phyloP scores from a whole-genome alignment of 2,113 vertebrate genomes.

The Tachysurus fulvidraco region DNA sequence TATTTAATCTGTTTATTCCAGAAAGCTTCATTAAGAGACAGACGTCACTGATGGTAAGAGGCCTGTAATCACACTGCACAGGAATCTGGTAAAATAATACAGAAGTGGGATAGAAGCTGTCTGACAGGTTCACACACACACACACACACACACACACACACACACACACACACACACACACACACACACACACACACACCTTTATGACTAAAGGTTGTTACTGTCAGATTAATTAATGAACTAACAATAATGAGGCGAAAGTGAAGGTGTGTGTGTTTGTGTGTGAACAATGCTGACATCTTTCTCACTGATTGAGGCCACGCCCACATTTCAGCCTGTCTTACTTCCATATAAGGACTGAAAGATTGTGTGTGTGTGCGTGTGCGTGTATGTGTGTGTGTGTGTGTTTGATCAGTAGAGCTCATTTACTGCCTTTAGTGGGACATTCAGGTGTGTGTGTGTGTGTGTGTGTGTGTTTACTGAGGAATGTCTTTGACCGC shows the following conservation, averaged over 20 bases:
- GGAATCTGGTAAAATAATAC: constrained; percentile 10
- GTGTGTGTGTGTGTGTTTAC: background rate
- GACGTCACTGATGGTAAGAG: background rate
- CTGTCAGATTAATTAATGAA: background rate
- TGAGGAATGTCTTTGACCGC: background rate
- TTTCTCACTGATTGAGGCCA: background rate
- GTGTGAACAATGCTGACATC: background rate
- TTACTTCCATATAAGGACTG: background rate
- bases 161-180: constrained; percentile 13
- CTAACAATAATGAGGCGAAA: background rate
- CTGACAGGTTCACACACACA: constrained; percentile 6
- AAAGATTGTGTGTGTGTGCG: background rate
- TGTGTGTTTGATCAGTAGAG: background rate
- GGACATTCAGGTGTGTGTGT: background rate
- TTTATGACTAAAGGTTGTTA: background rate
- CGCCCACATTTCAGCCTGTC: background rate
- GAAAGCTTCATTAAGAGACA: background rate
- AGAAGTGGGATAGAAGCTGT: background rate
- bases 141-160: too few species aligned
- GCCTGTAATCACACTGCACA: background rate
- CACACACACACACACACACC: constrained; percentile 14
- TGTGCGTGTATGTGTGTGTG: background rate
- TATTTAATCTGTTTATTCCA: background rate
- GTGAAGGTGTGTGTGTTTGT: background rate
- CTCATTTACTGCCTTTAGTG: background rate